Percentiles rank a stretch among this genome's conserved stretches.
Evolutionary conservation across 2,888 invertebrate genomes (phyloP).

Genomic region (Melipona bicolor): DNA sequence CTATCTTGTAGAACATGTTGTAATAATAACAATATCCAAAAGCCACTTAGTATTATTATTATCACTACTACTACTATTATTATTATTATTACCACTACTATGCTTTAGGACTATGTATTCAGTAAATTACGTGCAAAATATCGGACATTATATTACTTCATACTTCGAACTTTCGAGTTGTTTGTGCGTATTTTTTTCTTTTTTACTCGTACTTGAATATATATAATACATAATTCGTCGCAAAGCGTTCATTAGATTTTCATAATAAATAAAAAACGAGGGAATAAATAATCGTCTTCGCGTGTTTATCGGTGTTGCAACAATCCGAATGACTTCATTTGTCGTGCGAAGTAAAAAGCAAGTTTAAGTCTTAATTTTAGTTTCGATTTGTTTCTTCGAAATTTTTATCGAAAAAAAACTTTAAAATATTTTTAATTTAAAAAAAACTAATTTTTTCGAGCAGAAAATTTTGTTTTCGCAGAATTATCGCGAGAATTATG

Average conservation of each 20-base stretch:
- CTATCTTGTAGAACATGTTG: constrained; percentile 74
- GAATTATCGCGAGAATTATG: neutral
- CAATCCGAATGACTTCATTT: too few species aligned
- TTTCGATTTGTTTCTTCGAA: too few species aligned
- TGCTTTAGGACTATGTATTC: constrained; percentile 76
- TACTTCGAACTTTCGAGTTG: neutral
- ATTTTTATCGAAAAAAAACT: too few species aligned
- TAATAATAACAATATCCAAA: constrained; percentile 66
- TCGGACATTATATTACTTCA: constrained; percentile 4
- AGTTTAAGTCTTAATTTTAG: too few species aligned
- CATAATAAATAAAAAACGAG: too few species aligned
- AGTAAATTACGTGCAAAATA: constrained; percentile 79
- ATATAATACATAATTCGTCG: too few species aligned
- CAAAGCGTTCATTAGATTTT: too few species aligned
- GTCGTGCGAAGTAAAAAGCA: too few species aligned
- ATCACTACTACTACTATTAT: neutral
- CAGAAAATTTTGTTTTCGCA: neutral
- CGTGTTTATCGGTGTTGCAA: too few species aligned
- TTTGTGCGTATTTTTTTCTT: neutral
- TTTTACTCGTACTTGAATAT: neutral
- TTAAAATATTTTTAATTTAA: too few species aligned
- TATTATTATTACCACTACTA: constrained; percentile 39
- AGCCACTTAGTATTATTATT: constrained; percentile 49
- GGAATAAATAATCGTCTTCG: too few species aligned
- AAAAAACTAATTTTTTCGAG: neutral